Percentiles rank a stretch among this genome's conserved stretches.
phyloP scores from a whole-genome alignment of 1,140 invertebrate genomes.

The Drosophila sechellia region DNA sequence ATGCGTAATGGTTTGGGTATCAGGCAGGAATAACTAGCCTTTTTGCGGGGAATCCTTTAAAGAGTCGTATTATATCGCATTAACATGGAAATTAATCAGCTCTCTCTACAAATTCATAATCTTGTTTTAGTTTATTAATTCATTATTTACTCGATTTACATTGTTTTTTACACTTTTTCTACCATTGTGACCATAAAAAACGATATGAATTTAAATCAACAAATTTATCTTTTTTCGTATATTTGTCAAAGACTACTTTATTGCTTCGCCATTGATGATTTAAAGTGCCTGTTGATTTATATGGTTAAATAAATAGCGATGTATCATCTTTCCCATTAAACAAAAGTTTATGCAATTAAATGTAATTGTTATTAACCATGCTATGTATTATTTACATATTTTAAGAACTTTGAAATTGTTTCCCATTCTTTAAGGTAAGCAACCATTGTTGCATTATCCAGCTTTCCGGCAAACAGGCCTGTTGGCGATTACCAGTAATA shows the following conservation, averaged over 20 bases:
- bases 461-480: slow-evolving; percentile 12
- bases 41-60: neutral
- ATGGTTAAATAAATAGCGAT: neutral
- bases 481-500: slow-evolving; percentile 43
- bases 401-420: neutral
- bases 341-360: too few relatives aligned
- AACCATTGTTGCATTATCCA: neutral
- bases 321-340: too few relatives aligned
- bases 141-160: neutral
- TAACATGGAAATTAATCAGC: neutral
- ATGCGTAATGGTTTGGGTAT: slow-evolving; percentile 45
- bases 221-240: neutral
- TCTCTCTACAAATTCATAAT: neutral
- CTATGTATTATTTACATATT: too few relatives aligned
- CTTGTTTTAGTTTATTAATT: neutral
- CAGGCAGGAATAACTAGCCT: neutral
- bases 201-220: neutral
- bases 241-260: neutral
- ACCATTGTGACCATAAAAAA: neutral
- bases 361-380: too few relatives aligned
- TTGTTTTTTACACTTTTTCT: too few relatives aligned
- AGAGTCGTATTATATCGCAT: neutral
- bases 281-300: neutral
- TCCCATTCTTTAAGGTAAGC: neutral
- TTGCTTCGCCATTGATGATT: neutral